Conservation (phyloP, 2,113 vertebrate species). For the Procavia capensis region DNA sequence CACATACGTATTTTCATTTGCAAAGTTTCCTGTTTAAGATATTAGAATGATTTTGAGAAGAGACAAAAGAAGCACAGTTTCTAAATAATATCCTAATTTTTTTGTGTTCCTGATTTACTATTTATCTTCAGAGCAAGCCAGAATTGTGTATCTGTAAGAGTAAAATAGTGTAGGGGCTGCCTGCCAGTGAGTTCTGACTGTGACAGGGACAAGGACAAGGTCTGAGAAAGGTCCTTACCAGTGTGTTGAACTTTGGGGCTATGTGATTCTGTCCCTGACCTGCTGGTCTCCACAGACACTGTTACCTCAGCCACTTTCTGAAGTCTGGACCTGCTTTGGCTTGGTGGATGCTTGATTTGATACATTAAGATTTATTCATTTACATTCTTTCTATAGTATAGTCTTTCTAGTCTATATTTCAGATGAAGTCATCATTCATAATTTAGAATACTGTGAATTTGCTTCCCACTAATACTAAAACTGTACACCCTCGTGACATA, state of each 20-base stretch:
- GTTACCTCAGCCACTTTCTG: background rate
- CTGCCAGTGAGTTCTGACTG: background rate
- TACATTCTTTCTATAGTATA: background rate
- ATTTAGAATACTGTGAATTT: background rate
- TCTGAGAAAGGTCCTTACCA: background rate
- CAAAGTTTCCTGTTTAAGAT: background rate
- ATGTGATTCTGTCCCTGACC: background rate
- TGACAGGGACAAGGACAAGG: too few relatives aligned
- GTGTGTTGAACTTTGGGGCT: background rate
- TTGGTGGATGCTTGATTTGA: background rate
- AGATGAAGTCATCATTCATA: background rate
- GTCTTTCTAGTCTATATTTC: background rate
- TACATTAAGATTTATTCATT: background rate
- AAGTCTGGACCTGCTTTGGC: background rate
- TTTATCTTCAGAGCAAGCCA: background rate
- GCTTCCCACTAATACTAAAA: background rate
- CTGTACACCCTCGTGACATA: too few relatives aligned
- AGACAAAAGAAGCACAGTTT: background rate
- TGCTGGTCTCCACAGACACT: background rate
- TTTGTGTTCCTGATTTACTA: background rate
- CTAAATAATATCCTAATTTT: slow-evolving; percentile 20
- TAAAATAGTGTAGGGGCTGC: background rate
- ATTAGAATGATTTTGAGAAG: slow-evolving; percentile 31
- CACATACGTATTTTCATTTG: background rate
- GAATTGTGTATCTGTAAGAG: background rate